Conservation (phyloP, 1,140 invertebrate species). For the Scaptomyza hsui region DNA sequence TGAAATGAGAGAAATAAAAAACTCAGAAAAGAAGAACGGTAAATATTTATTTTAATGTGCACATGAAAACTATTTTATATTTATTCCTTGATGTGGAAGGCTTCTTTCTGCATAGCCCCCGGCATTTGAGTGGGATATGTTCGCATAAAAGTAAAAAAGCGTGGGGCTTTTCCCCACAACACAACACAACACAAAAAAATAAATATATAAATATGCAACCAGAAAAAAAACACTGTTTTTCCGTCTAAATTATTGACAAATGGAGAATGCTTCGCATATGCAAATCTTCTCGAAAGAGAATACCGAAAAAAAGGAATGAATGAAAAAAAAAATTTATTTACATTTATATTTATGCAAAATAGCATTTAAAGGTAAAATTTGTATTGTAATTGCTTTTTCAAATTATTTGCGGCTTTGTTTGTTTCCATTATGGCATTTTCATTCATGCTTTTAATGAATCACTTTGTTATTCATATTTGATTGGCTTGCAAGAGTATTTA, state of each 20-base stretch:
- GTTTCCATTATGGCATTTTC: slow-evolving; percentile 2
- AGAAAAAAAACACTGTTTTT: slow-evolving; percentile 15
- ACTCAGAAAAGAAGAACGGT: neutral
- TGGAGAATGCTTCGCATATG: slow-evolving; percentile 28
- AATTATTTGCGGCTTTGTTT: neutral
- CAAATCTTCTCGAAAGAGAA: slow-evolving; percentile 8
- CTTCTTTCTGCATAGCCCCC: slow-evolving; percentile 1
- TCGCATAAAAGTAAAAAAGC: neutral
- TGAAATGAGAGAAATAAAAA: neutral
- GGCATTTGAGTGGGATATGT: slow-evolving; percentile 16
- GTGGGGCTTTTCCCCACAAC: slow-evolving; percentile 1
- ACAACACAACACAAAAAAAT: slow-evolving; percentile 12
- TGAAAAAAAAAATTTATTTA: slow-evolving; percentile 10
- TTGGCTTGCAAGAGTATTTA: too few species aligned
- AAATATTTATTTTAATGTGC: slow-evolving; percentile 27
- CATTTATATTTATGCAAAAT: neutral
- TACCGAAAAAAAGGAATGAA: neutral
- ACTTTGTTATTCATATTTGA: too few species aligned
- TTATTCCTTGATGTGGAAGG: slow-evolving; percentile 19
- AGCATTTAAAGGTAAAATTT: slow-evolving; percentile 2
- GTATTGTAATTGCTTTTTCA: neutral
- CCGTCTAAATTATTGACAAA: slow-evolving; percentile 35
- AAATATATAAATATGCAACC: neutral
- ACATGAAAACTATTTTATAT: slow-evolving; percentile 40
- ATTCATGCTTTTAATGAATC: neutral